Percentiles rank a stretch among this genome's conserved stretches.
phyloP scores from a whole-genome alignment of 2,888 invertebrate species.

The Dyspetes luteomarginatus region DNA sequence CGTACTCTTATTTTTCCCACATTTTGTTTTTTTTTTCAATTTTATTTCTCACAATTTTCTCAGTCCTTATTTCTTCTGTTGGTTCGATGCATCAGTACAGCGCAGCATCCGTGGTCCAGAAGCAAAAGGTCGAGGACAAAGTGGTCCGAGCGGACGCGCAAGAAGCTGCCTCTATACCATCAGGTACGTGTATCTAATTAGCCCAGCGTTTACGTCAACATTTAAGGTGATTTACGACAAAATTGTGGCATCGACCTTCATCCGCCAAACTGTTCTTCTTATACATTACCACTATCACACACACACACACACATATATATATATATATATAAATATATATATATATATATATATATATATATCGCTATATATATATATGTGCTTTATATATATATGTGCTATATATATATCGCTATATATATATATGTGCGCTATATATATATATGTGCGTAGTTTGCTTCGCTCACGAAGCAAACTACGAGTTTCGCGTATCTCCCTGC shows the following conservation, averaged over 20 bases:
- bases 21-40: constrained; percentile 55
- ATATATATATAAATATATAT: neutral
- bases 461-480: constrained; percentile 44
- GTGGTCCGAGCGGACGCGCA: constrained; percentile 68
- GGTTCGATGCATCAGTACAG: constrained; percentile 25
- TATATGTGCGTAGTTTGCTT: neutral
- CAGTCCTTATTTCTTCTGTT: constrained; percentile 41
- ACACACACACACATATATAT: neutral
- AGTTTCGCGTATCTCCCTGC: constrained; percentile 65
- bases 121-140: constrained; percentile 68
- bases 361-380: too few species aligned
- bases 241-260: constrained; percentile 82
- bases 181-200: constrained; percentile 83
- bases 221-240: constrained; percentile 82
- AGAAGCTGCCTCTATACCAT: constrained; percentile 74
- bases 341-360: neutral
- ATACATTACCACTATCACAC: neutral
- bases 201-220: constrained; percentile 82
- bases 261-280: constrained; percentile 59
- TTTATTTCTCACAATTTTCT: constrained; percentile 40
- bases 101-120: constrained; percentile 55
- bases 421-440: neutral
- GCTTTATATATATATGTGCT: too few species aligned
- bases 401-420: too few species aligned
- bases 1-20: constrained; percentile 30